These are phyloP conservation scores for Pedicia rivosa DNA, from an alignment of 2,888 invertebrate species.

Conservation along the genomic window DNA sequence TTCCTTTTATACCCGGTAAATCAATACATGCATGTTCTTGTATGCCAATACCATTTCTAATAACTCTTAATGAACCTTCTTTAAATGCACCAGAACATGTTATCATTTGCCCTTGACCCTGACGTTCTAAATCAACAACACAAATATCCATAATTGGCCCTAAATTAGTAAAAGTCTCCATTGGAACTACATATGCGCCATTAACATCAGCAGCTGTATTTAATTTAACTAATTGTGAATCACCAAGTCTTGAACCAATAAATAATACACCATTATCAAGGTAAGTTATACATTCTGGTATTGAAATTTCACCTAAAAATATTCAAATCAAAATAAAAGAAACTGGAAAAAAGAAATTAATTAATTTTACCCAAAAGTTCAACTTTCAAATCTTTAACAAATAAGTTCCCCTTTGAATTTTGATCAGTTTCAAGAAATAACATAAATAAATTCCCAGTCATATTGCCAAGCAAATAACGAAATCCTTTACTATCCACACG, in stretches of 20 bases:
- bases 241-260: constrained; percentile 90
- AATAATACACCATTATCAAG: constrained; percentile 96
- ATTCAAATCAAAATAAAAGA: constrained; percentile 3
- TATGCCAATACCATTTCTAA: constrained; percentile 93
- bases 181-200: constrained; percentile 78
- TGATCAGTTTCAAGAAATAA: constrained; percentile 76
- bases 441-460: constrained; percentile 93
- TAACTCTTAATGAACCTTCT: constrained; percentile 87
- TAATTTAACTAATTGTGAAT: constrained; percentile 86
- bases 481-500: constrained; percentile 82
- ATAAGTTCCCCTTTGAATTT: constrained; percentile 53
- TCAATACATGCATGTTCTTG: constrained; percentile 97
- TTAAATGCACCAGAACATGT: constrained; percentile 97
- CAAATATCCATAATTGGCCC: constrained; percentile 98
- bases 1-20: constrained; percentile 90
- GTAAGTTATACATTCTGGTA: constrained; percentile 95
- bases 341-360: constrained; percentile 1
- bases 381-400: constrained; percentile 84
- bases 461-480: constrained; percentile 84
- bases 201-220: constrained; percentile 69
- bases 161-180: constrained; percentile 94
- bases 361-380: constrained; percentile 55
- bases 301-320: constrained; percentile 61
- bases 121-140: constrained; percentile 89
- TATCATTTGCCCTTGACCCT: constrained; percentile 94